These are phyloP conservation scores for Amblyteles armatorius DNA, from an alignment of 2,888 invertebrate species.

Conservation along the genomic window DNA sequence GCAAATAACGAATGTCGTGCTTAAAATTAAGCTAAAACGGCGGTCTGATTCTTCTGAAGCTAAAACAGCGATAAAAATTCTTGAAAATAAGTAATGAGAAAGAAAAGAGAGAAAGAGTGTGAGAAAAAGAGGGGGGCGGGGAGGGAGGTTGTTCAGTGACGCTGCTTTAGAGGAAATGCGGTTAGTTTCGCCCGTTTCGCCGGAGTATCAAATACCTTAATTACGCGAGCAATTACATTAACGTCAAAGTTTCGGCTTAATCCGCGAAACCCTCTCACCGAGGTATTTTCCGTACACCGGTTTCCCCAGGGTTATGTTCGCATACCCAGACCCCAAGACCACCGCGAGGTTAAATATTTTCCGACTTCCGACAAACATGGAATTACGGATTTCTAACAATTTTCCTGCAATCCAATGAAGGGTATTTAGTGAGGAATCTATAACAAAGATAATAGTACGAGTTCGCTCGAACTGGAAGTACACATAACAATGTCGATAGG, in stretches of 20 bases:
- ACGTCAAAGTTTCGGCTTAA: slow-evolving; percentile 77
- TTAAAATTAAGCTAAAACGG: too few species aligned
- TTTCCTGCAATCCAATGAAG: not conserved
- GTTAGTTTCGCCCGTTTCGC: slow-evolving; percentile 45
- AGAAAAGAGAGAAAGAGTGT: slow-evolving; percentile 28
- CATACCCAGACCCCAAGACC: not conserved
- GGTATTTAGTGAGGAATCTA: not conserved
- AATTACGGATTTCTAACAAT: not conserved
- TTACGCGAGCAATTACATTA: slow-evolving; percentile 77
- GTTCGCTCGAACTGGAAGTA: too few species aligned
- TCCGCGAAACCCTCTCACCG: slow-evolving; percentile 63
- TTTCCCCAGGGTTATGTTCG: not conserved
- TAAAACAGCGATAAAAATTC: too few species aligned
- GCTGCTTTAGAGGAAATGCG: slow-evolving; percentile 36
- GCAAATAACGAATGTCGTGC: too few species aligned
- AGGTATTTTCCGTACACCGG: not conserved
- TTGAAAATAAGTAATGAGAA: not conserved
- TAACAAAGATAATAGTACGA: not conserved
- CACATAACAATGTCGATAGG: too few species aligned
- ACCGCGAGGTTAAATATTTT: not conserved
- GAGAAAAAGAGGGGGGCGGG: slow-evolving; percentile 38
- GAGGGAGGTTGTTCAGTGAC: slow-evolving; percentile 24
- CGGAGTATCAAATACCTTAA: slow-evolving; percentile 56
- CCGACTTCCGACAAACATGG: not conserved
- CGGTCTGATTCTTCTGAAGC: slow-evolving; percentile 22